These are phyloP conservation scores for Muraenolepis orangiensis DNA, from an alignment of 2,797 vertebrate species.

Conservation along the genomic window DNA sequence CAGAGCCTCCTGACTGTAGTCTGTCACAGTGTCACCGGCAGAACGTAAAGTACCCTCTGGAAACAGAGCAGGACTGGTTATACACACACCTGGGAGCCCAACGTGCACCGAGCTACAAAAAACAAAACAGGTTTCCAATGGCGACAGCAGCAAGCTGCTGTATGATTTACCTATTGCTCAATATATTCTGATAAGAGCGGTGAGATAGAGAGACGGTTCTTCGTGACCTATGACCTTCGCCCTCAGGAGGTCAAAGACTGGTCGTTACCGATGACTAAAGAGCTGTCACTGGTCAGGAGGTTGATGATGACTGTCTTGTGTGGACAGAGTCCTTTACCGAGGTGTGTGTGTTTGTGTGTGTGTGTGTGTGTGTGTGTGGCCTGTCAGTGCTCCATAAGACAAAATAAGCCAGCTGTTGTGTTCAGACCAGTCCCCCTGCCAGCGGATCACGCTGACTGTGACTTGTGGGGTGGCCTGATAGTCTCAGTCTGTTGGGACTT, in stretches of 20 bases:
- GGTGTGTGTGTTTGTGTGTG: no score
- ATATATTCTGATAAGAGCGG: background rate
- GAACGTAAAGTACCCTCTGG: background rate
- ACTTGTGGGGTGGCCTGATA: no score
- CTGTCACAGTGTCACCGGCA: background rate
- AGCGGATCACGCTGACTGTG: no score
- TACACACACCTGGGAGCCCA: background rate
- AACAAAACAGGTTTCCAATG: background rate
- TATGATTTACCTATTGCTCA: background rate
- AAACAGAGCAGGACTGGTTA: constrained; percentile 9
- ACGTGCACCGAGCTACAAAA: background rate
- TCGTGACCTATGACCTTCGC: background rate
- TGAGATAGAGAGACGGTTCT: background rate
- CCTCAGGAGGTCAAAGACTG: background rate
- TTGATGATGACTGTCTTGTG: background rate
- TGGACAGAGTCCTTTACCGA: no score
- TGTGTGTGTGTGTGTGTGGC: no score
- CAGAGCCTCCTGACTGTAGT: no score
- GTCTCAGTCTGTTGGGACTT: no score
- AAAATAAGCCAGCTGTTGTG: background rate
- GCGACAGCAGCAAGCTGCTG: background rate
- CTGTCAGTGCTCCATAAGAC: background rate
- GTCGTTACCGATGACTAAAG: background rate
- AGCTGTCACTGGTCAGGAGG: background rate
- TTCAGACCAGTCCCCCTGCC: no score